phyloP scores from a whole-genome alignment of 1,140 invertebrate genomes.

The Drosophila ogumai region DNA sequence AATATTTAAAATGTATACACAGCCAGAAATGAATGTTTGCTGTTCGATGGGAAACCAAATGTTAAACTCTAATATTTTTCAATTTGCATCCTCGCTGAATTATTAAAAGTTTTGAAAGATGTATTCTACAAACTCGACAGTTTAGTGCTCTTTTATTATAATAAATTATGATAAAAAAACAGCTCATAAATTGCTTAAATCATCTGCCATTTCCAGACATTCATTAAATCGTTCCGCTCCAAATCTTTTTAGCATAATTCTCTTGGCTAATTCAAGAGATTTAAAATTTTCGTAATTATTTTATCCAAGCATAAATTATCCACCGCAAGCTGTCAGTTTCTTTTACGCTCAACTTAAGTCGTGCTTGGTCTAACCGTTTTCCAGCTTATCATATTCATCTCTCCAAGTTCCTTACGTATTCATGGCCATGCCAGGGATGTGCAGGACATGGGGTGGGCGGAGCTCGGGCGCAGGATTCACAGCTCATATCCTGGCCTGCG shows the following conservation, averaged over 20 bases:
- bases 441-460: background rate
- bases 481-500: slow-evolving; percentile 40
- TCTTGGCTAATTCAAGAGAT: background rate
- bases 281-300: slow-evolving; percentile 16
- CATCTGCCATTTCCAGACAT: background rate
- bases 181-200: background rate
- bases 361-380: slow-evolving; percentile 26
- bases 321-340: slow-evolving; percentile 17
- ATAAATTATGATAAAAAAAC: background rate
- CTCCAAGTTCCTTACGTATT: slow-evolving; percentile 27
- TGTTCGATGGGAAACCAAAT: background rate
- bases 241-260: slow-evolving; percentile 1
- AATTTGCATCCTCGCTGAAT: slow-evolving; percentile 1
- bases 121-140: background rate
- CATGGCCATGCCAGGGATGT: slow-evolving; percentile 19
- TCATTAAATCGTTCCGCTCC: background rate
- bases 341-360: slow-evolving; percentile 5
- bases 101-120: background rate
- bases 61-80: background rate
- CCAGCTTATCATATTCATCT: slow-evolving; percentile 38
- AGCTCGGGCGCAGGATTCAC: slow-evolving; percentile 16
- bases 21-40: background rate
- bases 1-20: slow-evolving; percentile 18
- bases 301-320: slow-evolving; percentile 26
- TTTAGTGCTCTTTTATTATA: background rate